Evolutionary conservation across 2,797 vertebrate genomes (phyloP).

Genomic region (Taenioides sp.): DNA sequence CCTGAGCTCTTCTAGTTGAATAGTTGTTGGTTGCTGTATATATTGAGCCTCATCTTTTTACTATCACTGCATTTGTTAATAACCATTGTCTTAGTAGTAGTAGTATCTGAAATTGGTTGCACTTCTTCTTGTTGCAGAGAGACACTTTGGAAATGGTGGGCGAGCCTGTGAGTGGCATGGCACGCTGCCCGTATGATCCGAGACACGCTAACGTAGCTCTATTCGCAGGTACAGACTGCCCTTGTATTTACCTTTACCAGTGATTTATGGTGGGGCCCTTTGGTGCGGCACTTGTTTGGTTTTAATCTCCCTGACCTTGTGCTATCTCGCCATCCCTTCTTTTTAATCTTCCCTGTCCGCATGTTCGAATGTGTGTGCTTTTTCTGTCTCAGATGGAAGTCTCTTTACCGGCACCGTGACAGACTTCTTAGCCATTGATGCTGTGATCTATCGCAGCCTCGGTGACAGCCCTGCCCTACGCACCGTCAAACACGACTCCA

Average conservation of each 20-base stretch:
- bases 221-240: conserved; percentile 84
- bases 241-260: conserved; percentile 64
- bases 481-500: conserved; percentile 96
- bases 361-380: conserved; percentile 18
- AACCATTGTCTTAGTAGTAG: neutral
- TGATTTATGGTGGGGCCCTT: conserved; percentile 67
- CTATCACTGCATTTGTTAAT: neutral
- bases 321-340: conserved; percentile 62
- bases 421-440: conserved; percentile 95
- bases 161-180: conserved; percentile 94
- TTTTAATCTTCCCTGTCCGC: conserved; percentile 45
- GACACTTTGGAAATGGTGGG: conserved; percentile 89
- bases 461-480: conserved; percentile 91
- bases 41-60: neutral
- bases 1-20: neutral
- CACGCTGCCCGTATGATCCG: conserved; percentile 93
- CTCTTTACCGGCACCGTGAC: conserved; percentile 96
- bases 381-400: conserved; percentile 83
- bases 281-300: conserved; percentile 58
- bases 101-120: neutral
- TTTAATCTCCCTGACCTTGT: conserved; percentile 74
- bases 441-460: conserved; percentile 96
- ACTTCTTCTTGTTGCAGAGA: conserved; percentile 71
- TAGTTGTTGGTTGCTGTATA: neutral
- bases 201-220: conserved; percentile 94